These are phyloP conservation scores for Sylvietta virens DNA, from an alignment of 2,113 vertebrate genomes.

Conservation along the genomic window DNA sequence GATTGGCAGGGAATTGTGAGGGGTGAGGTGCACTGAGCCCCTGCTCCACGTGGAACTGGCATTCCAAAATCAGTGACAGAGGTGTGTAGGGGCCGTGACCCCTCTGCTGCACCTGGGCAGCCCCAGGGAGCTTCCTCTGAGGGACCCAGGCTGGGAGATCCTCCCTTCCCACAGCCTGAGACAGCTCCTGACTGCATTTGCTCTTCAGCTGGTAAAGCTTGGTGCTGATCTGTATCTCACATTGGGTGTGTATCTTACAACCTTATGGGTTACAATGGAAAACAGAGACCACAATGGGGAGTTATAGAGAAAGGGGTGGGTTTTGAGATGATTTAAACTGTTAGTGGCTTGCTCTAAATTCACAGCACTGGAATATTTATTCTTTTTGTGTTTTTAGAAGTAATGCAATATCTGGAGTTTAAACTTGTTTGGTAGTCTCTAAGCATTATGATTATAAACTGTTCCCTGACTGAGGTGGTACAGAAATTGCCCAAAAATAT, in stretches of 20 bases:
- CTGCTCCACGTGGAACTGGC: not conserved
- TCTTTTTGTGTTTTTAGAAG: not conserved
- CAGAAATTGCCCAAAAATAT: not conserved
- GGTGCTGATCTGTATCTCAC: not conserved
- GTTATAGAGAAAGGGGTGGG: not conserved
- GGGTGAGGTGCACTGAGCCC: not conserved
- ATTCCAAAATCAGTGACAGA: not conserved
- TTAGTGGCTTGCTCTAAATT: not conserved
- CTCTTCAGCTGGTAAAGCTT: not conserved
- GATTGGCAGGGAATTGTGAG: not conserved
- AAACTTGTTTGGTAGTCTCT: not conserved
- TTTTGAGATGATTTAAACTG: not conserved
- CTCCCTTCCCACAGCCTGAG: not conserved
- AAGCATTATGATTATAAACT: not conserved
- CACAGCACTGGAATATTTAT: not conserved
- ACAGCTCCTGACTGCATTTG: not conserved
- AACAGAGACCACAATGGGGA: not conserved
- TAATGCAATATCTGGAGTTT: not conserved
- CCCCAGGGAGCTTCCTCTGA: not conserved
- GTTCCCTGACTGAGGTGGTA: not conserved
- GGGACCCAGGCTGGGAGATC: not conserved
- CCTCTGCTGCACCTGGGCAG: not conserved
- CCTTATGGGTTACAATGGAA: not conserved
- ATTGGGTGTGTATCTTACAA: too few relatives aligned
- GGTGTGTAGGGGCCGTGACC: not conserved